Evolutionary conservation across 2,888 invertebrate species (phyloP), one percentile per base, ranked within the genome.

Genomic region (Parelbella ahira): DNA sequence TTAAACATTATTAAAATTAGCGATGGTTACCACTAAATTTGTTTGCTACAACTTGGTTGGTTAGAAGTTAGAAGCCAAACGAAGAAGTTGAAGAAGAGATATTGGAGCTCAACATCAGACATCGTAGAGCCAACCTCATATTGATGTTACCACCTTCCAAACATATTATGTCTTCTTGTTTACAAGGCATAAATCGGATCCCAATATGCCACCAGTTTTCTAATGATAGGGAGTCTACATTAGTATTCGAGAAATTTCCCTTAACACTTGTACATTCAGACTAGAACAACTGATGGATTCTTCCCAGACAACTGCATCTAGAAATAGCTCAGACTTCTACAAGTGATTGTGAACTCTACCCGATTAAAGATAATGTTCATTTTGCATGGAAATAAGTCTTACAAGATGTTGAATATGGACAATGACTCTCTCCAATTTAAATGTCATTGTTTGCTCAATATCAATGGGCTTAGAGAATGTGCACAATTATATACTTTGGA

Each of bases 361-460:
- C 1, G 0, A 1, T 3, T 1, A 0, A 9, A 10, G 5, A 12
- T 55, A 58, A 52, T 48, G 49, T 33, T 18, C 9, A 39, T 44
- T 55, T 64, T 47, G 8, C 8, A 9, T 37, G 8, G 19, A 4
- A 9, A 5, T 4, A 2, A 3, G n/a, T 21, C 24, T 42, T 37
- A 38, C 30, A 37, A 33, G 25, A 34, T 9, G 10, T 55, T 66
- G 58, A 63, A 65, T 70, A 64, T 67, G 64, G 49, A 67, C 62
- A 67, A 64, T 63, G 55, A 59, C 77, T 79, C 77, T 78, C 77
- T 74, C 77, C 58, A 51, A 63, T 67, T 66, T 58, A 49, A 67
- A 63, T 66, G 59, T 56, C 58, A 62, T 72, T 71, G 67, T 69
- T 58, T 57, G 60, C 56, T 57, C 34, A 57, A 53, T 50, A 53